phyloP scores from a whole-genome alignment of 2,888 invertebrate species.

The Synergus itoensis region DNA sequence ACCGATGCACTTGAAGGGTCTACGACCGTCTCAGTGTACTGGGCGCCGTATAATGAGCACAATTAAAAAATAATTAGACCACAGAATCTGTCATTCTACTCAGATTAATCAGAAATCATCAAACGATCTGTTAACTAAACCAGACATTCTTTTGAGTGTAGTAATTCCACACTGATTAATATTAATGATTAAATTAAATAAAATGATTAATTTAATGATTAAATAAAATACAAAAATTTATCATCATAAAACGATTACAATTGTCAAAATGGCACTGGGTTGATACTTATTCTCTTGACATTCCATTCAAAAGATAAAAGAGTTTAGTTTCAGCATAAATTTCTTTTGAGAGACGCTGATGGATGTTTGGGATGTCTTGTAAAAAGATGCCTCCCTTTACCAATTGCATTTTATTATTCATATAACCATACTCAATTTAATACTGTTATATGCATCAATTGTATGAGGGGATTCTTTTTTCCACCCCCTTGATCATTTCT shows the following conservation, averaged over 20 bases:
- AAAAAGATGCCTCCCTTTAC: slow-evolving; percentile 17
- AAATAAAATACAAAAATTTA: too few relatives aligned
- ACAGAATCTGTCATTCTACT: slow-evolving; percentile 4
- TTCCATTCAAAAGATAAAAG: slow-evolving; percentile 8
- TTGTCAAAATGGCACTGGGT: too few relatives aligned
- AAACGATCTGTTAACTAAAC: not conserved
- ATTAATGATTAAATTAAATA: too few relatives aligned
- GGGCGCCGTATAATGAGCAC: not conserved
- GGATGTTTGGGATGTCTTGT: not conserved
- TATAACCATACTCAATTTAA: slow-evolving; percentile 49
- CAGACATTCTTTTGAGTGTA: too few relatives aligned
- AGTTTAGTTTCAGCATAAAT: not conserved
- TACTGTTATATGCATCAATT: slow-evolving; percentile 47
- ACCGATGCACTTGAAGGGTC: slow-evolving; percentile 7
- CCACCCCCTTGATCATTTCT: slow-evolving; percentile 28
- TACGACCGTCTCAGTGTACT: not conserved
- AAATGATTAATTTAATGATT: too few relatives aligned
- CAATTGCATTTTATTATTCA: slow-evolving; percentile 46
- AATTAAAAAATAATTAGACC: slow-evolving; percentile 12
- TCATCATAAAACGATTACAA: too few relatives aligned
- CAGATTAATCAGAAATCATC: not conserved
- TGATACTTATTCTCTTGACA: too few relatives aligned
- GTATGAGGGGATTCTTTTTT: slow-evolving; percentile 26
- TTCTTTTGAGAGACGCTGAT: not conserved
- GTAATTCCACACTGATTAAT: too few relatives aligned